Evolutionary conservation across 1,140 invertebrate genomes (phyloP).

Genomic region (Meloidogyne hapla): DNA sequence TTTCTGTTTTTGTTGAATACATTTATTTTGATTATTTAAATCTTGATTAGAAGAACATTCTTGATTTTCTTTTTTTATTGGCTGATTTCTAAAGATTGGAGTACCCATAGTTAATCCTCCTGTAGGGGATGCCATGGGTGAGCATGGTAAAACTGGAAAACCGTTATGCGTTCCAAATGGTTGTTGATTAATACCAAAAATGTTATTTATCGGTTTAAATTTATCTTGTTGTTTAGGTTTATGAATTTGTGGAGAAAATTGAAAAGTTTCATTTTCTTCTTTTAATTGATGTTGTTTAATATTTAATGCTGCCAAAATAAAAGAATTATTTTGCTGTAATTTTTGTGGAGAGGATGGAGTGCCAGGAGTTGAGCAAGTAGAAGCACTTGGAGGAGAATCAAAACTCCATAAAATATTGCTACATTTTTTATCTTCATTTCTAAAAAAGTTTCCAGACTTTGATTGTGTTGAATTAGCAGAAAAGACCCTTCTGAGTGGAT

Average conservation of each 20-base stretch:
- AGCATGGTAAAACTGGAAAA: constrained; percentile 4
- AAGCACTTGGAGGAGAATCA: not conserved
- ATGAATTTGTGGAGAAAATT: not conserved
- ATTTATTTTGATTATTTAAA: not conserved
- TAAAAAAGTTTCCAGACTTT: not conserved
- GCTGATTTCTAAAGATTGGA: not conserved
- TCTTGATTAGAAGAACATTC: not conserved
- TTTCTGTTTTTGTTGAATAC: not conserved
- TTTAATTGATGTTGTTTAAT: not conserved
- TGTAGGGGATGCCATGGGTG: not conserved
- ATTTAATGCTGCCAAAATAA: not conserved
- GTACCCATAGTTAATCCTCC: constrained; percentile 24
- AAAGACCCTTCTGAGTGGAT: constrained; percentile 21
- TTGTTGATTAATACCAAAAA: not conserved
- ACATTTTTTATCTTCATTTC: not conserved
- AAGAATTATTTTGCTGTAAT: not conserved
- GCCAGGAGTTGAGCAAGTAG: not conserved
- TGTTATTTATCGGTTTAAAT: not conserved
- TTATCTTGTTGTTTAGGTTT: not conserved
- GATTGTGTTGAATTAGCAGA: constrained; percentile 18
- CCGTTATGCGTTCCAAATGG: not conserved
- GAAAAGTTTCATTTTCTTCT: not conserved
- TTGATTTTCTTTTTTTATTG: not conserved
- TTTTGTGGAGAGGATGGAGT: constrained; percentile 9
- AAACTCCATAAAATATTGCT: constrained; percentile 9